Evolutionary conservation across 2,888 invertebrate genomes (phyloP), one percentile per base, ranked within the genome.

Genomic region (Apodemia mormo): DNA sequence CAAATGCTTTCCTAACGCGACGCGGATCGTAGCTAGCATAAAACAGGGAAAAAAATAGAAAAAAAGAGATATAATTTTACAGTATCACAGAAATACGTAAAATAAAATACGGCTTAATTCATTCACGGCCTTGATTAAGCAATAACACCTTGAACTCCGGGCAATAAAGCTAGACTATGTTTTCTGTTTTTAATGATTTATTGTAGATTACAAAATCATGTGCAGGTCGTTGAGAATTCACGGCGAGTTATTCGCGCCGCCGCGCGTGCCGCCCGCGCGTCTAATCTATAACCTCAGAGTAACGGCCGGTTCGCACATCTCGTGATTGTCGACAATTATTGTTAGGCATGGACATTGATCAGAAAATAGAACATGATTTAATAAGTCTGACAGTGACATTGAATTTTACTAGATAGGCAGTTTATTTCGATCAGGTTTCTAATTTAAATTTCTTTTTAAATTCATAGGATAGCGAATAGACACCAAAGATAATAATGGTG

Each of bases 241-340:
- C 82, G 87, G 83, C 80, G 77, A 72, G 81, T 88, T 85, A 84
- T 64, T 64, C 64, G 64, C 61, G 85, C 85, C 85, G 22, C 22
- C 22, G 22, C 22, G 86, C 87, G 87, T 88, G 89, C 85, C 78
- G 75, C 73, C 74, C 79, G 82, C 85, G 85, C 79, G 80, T 79
- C 88, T 80, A 91, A 90, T 90, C 85, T 82, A 82, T 87, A 86
- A 68, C 49, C 68, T 37, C 61, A 12, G 64, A 61, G 29, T 68
- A 68, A 85, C 85, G 82, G 72, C 56, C 69, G 83, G 79, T 78
- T 75, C 75, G 82, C 79, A 76, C 78, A 77, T 87, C 76, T 85
- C 90, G 89, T 90, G 90, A 84, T 80, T 75, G 76, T 72, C 54
- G 71, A 72, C 87, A 82, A 87, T 90, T 85, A 87, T 52, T 77